Base-by-base conservation (phyloP, 2,113 vertebrate genomes). In the Scophthalmus maximus region DNA sequence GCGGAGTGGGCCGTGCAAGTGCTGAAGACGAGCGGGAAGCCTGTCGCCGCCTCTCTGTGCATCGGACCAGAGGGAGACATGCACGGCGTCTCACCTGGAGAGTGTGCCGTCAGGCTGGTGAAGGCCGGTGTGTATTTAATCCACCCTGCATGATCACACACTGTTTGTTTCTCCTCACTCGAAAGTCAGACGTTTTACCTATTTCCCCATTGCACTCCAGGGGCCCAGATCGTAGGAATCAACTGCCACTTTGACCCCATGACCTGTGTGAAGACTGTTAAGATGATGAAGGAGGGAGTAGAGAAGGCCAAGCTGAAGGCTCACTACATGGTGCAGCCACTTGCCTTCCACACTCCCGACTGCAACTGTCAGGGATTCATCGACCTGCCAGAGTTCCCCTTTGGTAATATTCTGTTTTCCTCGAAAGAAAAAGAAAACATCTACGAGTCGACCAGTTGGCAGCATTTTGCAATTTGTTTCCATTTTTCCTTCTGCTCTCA, bases 231-330 rank as follows among this genome's bases (percentile, higher is more conserved):
- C 42, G 83, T 99, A 4, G 98, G 98, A 2, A 88, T 99, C 78
- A 99, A 99, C 92, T 99, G 98, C 84, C 97, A 99, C 90, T 99
- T 98, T 83, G 97, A 99, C 87, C 94, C 97, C 26, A 85, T 94
- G 65, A 98, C 82, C 80, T 95, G 79, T 22, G 88, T 99, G 27
- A 86, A 95, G 86, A 91, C 97, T 0, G 91, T 99, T 74, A 94
- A 92, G 83, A 90, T 96, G 92, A 98, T 99, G 98, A 98, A 98
- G 85, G 95, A 95, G 42, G 96, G 94, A 8, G 90, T 99, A 86
- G 94, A 95, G 82, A 94, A 94, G 42, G 96, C 95, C 0, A 92
- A 94, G 5, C 78, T 99, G 62, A 98, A 97, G 87, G 96, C 95
- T 36, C 92, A 98, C 76, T 93, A 96, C 84, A 98, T 99, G 95